These are phyloP conservation scores for Zaprionus taronus DNA, from an alignment of 1,140 invertebrate species.

Conservation along the genomic window DNA sequence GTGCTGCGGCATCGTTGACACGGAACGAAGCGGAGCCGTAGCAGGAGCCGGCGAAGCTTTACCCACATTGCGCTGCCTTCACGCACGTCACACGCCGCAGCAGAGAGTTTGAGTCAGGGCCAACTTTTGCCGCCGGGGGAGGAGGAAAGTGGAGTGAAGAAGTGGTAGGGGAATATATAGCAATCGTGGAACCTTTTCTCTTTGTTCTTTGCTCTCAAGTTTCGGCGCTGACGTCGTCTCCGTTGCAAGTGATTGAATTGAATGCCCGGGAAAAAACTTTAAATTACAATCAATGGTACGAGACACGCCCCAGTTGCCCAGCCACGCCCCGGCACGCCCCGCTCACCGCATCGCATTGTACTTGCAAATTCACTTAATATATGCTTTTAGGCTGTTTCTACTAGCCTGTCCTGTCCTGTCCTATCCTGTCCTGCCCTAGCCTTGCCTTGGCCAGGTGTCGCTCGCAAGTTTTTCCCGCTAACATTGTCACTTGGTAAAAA, in stretches of 20 bases:
- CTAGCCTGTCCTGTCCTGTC: constrained; percentile 20
- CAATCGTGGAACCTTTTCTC: constrained; percentile 46
- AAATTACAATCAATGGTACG: constrained; percentile 61
- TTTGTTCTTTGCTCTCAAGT: constrained; percentile 56
- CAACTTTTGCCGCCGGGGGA: constrained; percentile 1
- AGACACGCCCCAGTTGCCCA: not conserved
- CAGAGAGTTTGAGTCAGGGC: constrained; percentile 2
- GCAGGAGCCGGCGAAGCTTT: constrained; percentile 11
- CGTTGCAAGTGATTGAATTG: constrained; percentile 68
- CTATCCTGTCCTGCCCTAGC: constrained; percentile 12
- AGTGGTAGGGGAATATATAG: not conserved
- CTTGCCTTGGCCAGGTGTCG: not conserved
- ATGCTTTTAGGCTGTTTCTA: constrained; percentile 28
- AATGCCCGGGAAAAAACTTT: constrained; percentile 59
- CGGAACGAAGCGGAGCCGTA: constrained; percentile 27
- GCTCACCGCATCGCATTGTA: constrained; percentile 24
- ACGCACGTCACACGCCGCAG: constrained; percentile 20
- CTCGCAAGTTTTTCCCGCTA: constrained; percentile 28
- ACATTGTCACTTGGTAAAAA: constrained; percentile 31
- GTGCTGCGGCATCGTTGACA: constrained; percentile 59
- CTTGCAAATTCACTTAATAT: constrained; percentile 60
- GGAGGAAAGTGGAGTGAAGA: not conserved
- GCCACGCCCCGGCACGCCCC: not conserved
- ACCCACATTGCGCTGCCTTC: constrained; percentile 15
- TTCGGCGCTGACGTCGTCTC: constrained; percentile 32